Conservation (phyloP, 2,797 vertebrate genomes). For the Paguma larvata region DNA sequence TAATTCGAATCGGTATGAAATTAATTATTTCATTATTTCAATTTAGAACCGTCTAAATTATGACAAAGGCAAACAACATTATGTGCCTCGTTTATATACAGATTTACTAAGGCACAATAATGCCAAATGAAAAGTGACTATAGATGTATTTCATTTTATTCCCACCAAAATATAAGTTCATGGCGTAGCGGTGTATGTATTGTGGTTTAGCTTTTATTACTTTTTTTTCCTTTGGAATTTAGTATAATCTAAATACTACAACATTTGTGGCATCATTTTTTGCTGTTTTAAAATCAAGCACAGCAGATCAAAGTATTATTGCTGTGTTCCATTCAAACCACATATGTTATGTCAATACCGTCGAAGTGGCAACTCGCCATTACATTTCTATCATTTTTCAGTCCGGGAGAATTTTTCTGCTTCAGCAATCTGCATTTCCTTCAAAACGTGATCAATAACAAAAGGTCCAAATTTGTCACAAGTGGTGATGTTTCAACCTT, state of each 20-base stretch:
- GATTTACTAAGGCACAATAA: background rate
- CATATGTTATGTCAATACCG: background rate
- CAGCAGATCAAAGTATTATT: background rate
- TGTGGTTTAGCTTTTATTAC: background rate
- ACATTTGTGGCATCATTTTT: background rate
- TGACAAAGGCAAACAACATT: background rate
- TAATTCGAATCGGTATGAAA: constrained; percentile 21
- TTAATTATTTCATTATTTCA: constrained; percentile 19
- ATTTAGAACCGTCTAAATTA: background rate
- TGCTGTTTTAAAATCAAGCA: background rate
- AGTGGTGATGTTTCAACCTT: background rate
- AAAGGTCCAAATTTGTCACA: background rate
- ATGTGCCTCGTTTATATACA: background rate
- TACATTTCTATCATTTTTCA: background rate
- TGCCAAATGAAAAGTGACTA: background rate
- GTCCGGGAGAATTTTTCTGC: background rate
- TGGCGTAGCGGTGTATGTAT: background rate
- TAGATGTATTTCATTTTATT: background rate
- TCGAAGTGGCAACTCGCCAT: background rate
- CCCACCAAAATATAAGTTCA: background rate
- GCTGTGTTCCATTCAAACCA: background rate
- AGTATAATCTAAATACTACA: background rate
- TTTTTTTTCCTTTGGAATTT: background rate
- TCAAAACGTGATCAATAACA: background rate
- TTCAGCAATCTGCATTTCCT: background rate